Percentiles rank a stretch among this genome's conserved stretches.
Conservation (phyloP, 2,797 vertebrate species). For the Tarsius wallacei region DNA sequence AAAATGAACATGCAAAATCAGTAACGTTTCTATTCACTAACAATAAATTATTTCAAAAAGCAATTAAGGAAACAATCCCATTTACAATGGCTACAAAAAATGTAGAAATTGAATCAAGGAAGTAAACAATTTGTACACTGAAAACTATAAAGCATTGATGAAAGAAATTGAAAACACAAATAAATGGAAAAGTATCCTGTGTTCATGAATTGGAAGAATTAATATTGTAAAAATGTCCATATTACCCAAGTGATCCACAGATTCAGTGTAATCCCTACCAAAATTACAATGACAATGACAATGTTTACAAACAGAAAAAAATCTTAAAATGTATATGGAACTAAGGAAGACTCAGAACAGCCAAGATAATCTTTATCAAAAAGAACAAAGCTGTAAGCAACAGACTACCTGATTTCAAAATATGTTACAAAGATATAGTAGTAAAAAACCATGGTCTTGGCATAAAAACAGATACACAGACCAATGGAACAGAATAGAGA, state of each 20-base stretch:
- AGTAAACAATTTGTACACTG: not conserved
- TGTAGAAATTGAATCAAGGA: not conserved
- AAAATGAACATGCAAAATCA: not conserved
- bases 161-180: not conserved
- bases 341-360: not conserved
- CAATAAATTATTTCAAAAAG: not conserved
- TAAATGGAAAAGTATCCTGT: not conserved
- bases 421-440: not conserved
- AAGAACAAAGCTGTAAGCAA: not conserved
- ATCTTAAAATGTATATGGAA: not conserved
- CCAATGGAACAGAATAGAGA: not conserved
- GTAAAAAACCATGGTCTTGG: not conserved
- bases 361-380: not conserved
- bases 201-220: not conserved
- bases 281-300: not conserved
- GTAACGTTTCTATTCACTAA: not conserved
- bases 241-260: not conserved
- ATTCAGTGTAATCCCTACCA: not conserved
- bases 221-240: not conserved
- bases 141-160: not conserved
- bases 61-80: not conserved
- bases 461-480: not conserved
- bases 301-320: not conserved
- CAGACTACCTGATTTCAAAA: not conserved
- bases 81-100: not conserved